Evolutionary conservation across 2,888 invertebrate genomes (phyloP).

Genomic region (Eudasyphora cyanicolor): DNA sequence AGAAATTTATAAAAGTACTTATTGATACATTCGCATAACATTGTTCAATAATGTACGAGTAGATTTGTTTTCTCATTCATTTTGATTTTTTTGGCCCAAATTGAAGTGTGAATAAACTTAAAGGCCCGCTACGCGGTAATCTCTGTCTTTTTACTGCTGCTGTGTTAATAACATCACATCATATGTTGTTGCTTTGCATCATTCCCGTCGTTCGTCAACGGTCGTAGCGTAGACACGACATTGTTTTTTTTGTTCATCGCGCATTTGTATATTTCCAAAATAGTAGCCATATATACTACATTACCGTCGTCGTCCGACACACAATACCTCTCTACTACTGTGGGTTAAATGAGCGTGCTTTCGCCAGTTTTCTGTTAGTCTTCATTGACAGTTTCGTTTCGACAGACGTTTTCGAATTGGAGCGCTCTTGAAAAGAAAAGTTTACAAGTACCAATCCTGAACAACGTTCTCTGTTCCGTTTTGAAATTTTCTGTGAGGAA

Average conservation of each 20-base stretch:
- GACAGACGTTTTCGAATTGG: conserved; percentile 54
- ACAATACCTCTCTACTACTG: background rate
- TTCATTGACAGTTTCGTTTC: conserved; percentile 68
- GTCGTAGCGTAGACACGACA: conserved; percentile 12
- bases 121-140: too few relatives aligned
- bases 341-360: conserved; percentile 67
- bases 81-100: background rate
- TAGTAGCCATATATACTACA: too few relatives aligned
- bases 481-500: conserved; percentile 43
- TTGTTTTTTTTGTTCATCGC: background rate
- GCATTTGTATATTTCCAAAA: conserved; percentile 29
- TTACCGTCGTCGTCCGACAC: too few relatives aligned
- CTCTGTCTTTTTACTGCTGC: too few relatives aligned
- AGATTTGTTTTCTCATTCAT: background rate
- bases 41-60: too few relatives aligned
- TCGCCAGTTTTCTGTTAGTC: conserved; percentile 65
- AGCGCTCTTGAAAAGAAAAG: background rate
- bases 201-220: background rate
- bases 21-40: too few relatives aligned
- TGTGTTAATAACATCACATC: conserved; percentile 52
- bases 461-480: conserved; percentile 35
- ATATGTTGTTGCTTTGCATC: conserved; percentile 45
- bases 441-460: conserved; percentile 16
- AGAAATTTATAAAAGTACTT: too few relatives aligned
- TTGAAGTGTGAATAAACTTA: too few relatives aligned